Conservation (phyloP, 2,797 vertebrate genomes). For the Lacerta agilis region DNA sequence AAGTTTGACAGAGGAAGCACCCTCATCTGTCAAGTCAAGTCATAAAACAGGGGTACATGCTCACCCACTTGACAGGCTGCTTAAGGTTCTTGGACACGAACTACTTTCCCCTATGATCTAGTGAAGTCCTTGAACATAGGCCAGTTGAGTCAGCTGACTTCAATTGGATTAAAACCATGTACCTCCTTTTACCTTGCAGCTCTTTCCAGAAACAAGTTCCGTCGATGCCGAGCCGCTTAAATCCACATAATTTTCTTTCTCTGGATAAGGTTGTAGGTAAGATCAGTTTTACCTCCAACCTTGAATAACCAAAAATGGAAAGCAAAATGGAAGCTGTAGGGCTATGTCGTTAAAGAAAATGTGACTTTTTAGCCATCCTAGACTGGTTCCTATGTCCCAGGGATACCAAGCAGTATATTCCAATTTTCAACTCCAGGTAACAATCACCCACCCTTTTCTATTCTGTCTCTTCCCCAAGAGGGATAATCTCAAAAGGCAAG, state of each 20-base stretch:
- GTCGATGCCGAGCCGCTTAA: neutral
- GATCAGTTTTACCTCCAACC: neutral
- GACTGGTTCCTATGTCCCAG: neutral
- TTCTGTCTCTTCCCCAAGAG: neutral
- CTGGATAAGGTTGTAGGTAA: neutral
- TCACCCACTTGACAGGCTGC: neutral
- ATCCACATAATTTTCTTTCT: neutral
- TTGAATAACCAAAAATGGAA: neutral
- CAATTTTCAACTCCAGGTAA: slow-evolving; percentile 25
- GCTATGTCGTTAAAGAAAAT: neutral
- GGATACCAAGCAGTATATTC: slow-evolving; percentile 1
- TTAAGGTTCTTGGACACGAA: neutral
- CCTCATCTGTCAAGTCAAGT: neutral
- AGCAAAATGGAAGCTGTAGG: neutral
- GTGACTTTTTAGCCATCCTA: slow-evolving; percentile 14
- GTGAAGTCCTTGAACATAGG: neutral
- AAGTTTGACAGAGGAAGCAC: neutral
- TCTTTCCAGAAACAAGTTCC: neutral
- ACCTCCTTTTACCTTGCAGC: neutral
- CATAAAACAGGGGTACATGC: neutral
- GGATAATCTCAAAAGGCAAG: neutral
- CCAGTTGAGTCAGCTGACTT: neutral
- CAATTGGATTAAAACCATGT: slow-evolving; percentile 3
- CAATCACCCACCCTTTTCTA: neutral
- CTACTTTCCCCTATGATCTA: neutral